A percentile compares a stretch with the other conserved stretches of the same genome.
Evolutionary conservation across 2,113 vertebrate genomes (phyloP).

Genomic region (Dolichotis patagonum): DNA sequence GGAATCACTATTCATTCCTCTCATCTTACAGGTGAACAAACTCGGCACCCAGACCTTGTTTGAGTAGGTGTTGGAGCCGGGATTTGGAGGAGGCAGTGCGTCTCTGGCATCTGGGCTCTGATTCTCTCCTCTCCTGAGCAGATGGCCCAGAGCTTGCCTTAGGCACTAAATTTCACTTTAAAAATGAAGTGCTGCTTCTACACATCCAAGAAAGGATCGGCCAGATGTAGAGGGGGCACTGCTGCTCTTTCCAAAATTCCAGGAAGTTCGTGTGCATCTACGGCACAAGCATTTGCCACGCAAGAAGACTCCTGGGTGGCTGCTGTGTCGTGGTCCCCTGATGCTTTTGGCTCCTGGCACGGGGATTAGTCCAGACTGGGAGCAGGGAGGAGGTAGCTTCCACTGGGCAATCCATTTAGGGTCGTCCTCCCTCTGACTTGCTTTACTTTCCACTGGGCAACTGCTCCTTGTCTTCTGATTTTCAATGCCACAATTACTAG

Average conservation of each 20-base stretch:
- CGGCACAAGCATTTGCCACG: not conserved
- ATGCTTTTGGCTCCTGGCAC: not conserved
- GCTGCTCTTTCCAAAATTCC: not conserved
- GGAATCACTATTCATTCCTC: not conserved
- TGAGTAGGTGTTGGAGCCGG: not conserved
- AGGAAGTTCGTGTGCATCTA: not conserved
- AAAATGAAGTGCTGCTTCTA: not conserved
- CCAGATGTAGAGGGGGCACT: not conserved
- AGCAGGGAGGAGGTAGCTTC: not conserved
- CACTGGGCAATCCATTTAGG: not conserved
- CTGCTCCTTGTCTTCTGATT: not conserved
- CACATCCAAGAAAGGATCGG: not conserved
- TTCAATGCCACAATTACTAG: not conserved
- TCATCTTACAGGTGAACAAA: constrained; percentile 26
- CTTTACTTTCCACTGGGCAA: not conserved
- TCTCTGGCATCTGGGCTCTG: not conserved
- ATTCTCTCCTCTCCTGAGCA: not conserved
- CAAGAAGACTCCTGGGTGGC: not conserved
- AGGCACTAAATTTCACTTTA: not conserved
- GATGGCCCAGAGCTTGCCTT: not conserved
- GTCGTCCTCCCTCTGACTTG: not conserved
- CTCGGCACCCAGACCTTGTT: not conserved
- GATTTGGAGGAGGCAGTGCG: not conserved
- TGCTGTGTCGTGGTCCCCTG: not conserved
- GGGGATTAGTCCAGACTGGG: not conserved